Evolutionary conservation across 2,113 vertebrate species (phyloP).

Genomic region (Pituophis catenifer): DNA sequence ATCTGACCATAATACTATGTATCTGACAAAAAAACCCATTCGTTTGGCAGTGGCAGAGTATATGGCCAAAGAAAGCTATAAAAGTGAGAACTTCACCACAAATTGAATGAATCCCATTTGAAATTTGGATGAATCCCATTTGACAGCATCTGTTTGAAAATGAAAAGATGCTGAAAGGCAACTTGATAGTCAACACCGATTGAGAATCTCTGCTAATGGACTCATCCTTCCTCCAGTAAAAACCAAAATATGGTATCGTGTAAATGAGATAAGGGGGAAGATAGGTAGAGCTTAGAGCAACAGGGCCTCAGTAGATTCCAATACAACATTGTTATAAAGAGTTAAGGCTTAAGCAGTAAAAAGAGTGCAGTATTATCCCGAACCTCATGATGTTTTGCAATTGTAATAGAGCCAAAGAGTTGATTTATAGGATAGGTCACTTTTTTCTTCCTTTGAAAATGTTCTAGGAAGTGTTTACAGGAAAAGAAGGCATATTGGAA

Average conservation of each 20-base stretch:
- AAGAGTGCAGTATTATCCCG: neutral
- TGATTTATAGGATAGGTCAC: neutral
- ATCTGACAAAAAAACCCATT: constrained; percentile 43
- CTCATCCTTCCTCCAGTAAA: constrained; percentile 43
- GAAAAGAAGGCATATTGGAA: neutral
- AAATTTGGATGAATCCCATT: constrained; percentile 57
- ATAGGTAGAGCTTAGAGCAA: constrained; percentile 27
- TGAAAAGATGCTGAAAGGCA: constrained; percentile 13
- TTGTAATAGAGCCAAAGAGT: neutral
- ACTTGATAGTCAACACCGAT: constrained; percentile 43
- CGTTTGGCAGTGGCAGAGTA: constrained; percentile 56
- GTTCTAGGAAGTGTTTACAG: neutral
- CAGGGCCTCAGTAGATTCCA: constrained; percentile 27
- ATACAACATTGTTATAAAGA: constrained; percentile 29
- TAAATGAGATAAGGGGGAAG: constrained; percentile 7
- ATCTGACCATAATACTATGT: constrained; percentile 36
- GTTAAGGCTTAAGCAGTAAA: constrained; percentile 2
- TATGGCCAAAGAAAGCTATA: constrained; percentile 64
- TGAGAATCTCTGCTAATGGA: constrained; percentile 36
- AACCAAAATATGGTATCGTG: constrained; percentile 45
- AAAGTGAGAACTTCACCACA: constrained; percentile 52
- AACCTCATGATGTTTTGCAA: neutral
- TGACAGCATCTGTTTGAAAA: constrained; percentile 56
- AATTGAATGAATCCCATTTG: constrained; percentile 62
- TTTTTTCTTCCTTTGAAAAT: neutral